A percentile compares a stretch with the other conserved stretches of the same genome.
These are phyloP conservation scores for Clepsis dumicolana DNA, from an alignment of 2,888 invertebrate genomes.

Conservation along the genomic window DNA sequence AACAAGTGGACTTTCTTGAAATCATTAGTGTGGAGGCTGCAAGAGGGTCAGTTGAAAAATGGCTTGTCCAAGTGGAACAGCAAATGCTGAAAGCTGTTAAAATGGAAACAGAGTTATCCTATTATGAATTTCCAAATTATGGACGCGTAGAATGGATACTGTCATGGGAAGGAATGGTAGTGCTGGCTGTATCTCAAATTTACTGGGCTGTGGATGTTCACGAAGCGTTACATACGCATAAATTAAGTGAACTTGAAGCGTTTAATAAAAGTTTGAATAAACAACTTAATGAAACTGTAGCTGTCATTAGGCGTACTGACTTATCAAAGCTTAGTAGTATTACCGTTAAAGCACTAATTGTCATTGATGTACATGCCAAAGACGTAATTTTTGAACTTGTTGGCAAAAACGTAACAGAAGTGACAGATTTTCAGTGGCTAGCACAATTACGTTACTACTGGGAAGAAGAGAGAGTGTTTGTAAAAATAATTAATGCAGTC, in stretches of 20 bases:
- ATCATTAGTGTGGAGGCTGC: conserved; percentile 90
- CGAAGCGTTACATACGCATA: conserved; percentile 87
- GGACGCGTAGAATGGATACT: conserved; percentile 89
- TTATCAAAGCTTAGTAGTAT: conserved; percentile 90
- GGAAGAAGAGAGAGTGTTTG: conserved; percentile 88
- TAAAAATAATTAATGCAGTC: conserved; percentile 92
- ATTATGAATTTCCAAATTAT: conserved; percentile 87
- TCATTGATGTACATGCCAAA: conserved; percentile 94
- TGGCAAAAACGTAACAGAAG: conserved; percentile 88
- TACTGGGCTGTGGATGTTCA: conserved; percentile 94
- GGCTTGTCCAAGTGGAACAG: conserved; percentile 93
- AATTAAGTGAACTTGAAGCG: conserved; percentile 82
- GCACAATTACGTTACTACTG: conserved; percentile 94
- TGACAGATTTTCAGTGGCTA: conserved; percentile 94
- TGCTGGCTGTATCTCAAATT: conserved; percentile 92
- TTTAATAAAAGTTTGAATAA: conserved; percentile 84
- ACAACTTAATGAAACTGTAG: conserved; percentile 91
- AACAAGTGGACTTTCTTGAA: conserved; percentile 88
- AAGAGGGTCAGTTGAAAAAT: conserved; percentile 94
- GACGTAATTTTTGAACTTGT: conserved; percentile 91
- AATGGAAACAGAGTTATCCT: conserved; percentile 89
- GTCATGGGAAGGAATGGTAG: conserved; percentile 94
- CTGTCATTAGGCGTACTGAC: conserved; percentile 89
- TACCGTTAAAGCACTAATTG: conserved; percentile 93
- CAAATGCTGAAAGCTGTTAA: conserved; percentile 91